A percentile compares a stretch with the other conserved stretches of the same genome.
Conservation (phyloP, 2,797 vertebrate species). For the Bryconaethiops microstoma region DNA sequence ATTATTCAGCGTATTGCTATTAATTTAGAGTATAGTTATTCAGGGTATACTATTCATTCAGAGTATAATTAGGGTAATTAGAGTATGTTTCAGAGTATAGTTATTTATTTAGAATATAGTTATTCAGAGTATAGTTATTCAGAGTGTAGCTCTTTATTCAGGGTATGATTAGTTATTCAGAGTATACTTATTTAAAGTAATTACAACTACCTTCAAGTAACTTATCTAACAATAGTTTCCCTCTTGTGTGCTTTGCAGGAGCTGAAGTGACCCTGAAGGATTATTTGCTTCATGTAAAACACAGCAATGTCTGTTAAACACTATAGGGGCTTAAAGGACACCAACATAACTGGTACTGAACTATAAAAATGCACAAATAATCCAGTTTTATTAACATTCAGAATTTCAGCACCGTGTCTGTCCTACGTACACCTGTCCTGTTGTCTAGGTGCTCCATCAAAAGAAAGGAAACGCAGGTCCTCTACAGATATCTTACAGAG, state of each 20-base stretch:
- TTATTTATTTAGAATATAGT: too few species aligned
- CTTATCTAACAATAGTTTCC: background rate
- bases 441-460: slow-evolving; percentile 17
- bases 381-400: background rate
- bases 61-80: too few species aligned
- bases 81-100: too few species aligned
- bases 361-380: too few species aligned
- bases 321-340: background rate
- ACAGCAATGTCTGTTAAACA: slow-evolving; percentile 10
- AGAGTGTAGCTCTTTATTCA: too few species aligned
- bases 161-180: too few species aligned
- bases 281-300: background rate
- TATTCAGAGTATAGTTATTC: too few species aligned
- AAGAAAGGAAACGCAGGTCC: background rate
- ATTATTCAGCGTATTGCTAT: too few species aligned
- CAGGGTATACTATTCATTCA: too few species aligned
- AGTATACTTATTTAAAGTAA: too few species aligned
- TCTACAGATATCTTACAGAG: background rate
- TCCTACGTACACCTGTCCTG: background rate
- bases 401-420: background rate
- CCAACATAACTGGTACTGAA: slow-evolving; percentile 10
- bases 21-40: too few species aligned
- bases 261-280: background rate
- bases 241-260: background rate
- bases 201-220: too few species aligned